phyloP scores from a whole-genome alignment of 1,140 invertebrate genomes.

The Camponotus pennsylvanicus region DNA sequence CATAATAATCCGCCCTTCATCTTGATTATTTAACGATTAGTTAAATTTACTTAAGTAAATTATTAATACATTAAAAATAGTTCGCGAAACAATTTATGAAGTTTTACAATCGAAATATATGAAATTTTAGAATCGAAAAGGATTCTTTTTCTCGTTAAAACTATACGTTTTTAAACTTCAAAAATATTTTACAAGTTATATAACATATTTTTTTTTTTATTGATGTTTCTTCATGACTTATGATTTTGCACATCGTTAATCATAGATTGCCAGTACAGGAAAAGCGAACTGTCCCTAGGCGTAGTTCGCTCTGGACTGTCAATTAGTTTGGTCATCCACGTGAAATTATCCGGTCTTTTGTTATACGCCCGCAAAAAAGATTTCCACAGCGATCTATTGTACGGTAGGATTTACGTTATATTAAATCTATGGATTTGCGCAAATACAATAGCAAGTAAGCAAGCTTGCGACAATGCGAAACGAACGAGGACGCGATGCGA shows the following conservation, averaged over 20 bases:
- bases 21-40: neutral
- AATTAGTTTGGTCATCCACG: neutral
- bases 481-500: neutral
- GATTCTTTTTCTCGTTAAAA: neutral
- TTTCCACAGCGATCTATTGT: neutral
- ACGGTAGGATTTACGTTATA: neutral
- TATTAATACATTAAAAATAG: neutral
- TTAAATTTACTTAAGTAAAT: neutral
- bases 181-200: conserved; percentile 19
- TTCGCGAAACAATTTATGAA: too few relatives aligned
- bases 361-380: neutral
- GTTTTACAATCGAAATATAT: too few relatives aligned
- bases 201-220: neutral
- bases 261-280: neutral
- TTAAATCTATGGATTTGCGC: neutral
- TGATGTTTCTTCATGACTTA: conserved; percentile 2
- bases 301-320: neutral
- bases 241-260: conserved; percentile 5
- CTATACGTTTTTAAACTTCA: neutral
- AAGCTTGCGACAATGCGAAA: neutral
- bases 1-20: neutral
- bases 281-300: neutral
- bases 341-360: neutral
- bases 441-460: neutral
- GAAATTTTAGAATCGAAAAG: neutral